phyloP scores from a whole-genome alignment of 1,140 invertebrate genomes.

The Micrasema longulum region DNA sequence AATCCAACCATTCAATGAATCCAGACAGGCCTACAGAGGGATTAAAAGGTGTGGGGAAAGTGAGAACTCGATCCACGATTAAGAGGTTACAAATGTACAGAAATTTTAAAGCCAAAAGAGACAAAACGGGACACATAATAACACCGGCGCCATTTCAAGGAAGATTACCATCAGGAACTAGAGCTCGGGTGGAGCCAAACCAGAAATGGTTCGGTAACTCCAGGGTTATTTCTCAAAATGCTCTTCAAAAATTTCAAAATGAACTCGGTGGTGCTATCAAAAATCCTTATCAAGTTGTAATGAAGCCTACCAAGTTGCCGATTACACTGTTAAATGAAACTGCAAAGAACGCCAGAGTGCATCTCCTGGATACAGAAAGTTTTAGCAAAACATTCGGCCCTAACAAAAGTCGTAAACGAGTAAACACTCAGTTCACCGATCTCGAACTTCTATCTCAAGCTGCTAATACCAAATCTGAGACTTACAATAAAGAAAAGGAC shows the following conservation, averaged over 20 bases:
- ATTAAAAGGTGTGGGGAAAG: conserved; percentile 86
- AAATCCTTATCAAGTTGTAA: conserved; percentile 97
- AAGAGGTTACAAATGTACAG: conserved; percentile 98
- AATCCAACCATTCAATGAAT: conserved; percentile 89
- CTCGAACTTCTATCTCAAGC: conserved; percentile 78
- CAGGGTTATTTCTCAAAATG: conserved; percentile 91
- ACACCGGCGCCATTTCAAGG: conserved; percentile 95
- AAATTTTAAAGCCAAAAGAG: conserved; percentile 94
- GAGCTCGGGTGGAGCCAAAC: conserved; percentile 95
- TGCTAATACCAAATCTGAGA: conserved; percentile 77
- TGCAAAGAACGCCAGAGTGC: conserved; percentile 89
- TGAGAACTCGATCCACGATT: conserved; percentile 92
- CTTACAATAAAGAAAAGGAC: conserved; percentile 86
- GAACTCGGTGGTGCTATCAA: conserved; percentile 94
- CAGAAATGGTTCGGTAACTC: conserved; percentile 98
- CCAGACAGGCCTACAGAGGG: conserved; percentile 81
- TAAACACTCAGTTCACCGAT: conserved; percentile 83
- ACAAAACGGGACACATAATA: conserved; percentile 92
- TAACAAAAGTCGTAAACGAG: conserved; percentile 92
- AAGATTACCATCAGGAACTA: conserved; percentile 87
- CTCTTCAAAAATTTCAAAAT: conserved; percentile 96
- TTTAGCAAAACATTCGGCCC: conserved; percentile 96
- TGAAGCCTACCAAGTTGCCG: conserved; percentile 96
- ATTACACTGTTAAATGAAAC: conserved; percentile 95
- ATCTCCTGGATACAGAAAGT: conserved; percentile 95